Conservation (phyloP, 2,113 vertebrate genomes). For the Ellobius talpinus region DNA sequence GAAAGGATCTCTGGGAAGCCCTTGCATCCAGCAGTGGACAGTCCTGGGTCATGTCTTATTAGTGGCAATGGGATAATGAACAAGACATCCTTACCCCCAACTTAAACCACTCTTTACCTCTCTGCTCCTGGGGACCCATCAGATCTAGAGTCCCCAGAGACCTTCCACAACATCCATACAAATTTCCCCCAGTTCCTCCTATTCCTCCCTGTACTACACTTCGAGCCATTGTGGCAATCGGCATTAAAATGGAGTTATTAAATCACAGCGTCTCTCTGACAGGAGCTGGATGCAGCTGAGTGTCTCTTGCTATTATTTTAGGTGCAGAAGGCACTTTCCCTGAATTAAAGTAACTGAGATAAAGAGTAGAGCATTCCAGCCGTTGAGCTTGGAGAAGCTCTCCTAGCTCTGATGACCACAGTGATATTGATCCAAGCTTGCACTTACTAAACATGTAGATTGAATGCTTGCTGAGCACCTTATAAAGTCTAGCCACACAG, state of each 20-base stretch:
- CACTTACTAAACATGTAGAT: neutral
- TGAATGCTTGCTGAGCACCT: neutral
- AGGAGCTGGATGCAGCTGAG: neutral
- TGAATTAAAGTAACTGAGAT: conserved; percentile 17
- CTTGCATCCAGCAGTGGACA: neutral
- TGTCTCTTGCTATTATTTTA: neutral
- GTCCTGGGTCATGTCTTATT: too few species aligned
- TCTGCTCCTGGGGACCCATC: neutral
- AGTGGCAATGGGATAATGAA: neutral
- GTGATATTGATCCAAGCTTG: neutral
- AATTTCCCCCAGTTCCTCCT: neutral
- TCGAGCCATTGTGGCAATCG: neutral
- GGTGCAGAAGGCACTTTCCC: neutral
- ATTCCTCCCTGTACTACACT: neutral
- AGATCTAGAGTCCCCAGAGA: neutral
- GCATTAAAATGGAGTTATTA: neutral
- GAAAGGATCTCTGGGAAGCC: neutral
- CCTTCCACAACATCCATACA: neutral
- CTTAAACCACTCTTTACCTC: neutral
- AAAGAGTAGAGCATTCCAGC: neutral
- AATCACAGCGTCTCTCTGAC: neutral
- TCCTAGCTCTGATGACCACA: neutral
- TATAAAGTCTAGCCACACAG: neutral
- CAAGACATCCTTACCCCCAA: neutral
- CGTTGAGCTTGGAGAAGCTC: neutral